Base-by-base conservation (phyloP, 2,113 vertebrate species). In the Lepidothrix coronata region DNA sequence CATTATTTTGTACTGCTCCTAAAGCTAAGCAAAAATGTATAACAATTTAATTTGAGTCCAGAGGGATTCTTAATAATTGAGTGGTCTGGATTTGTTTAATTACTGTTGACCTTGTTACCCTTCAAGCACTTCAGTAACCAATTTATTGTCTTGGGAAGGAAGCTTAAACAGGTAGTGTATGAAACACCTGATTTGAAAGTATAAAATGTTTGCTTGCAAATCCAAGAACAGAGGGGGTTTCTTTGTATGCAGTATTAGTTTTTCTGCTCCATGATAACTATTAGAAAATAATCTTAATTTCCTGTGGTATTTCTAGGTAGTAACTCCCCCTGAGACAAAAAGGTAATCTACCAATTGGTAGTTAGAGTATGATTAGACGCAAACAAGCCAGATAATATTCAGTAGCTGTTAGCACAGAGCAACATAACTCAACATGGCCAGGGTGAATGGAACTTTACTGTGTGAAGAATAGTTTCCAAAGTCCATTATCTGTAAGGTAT, bases 101-200 rank as follows among this genome's bases (percentile, higher is more conserved):
- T 95, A 59, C 67, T 95, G 70, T 91, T 88, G 80, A 97, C 86
- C 93, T 95, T 92, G 57, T 95, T 93, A 86, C 30, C 76, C 61
- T 96, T 85, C 65, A 88, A 86, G 59, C 51, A 48, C 62, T 93
- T 89, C 30, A 75, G 27, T 81, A 82, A 31, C 65, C 61, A 41
- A 9, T 86, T 86, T 58, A 62, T 90, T 93, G 68, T 84, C 85
- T 62, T 92, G 72, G 30, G 43, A 61, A 74, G 44, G 65, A 84
- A 74, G 35, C 35, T 72, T 58, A 86, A 62, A 94, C 51, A 74
- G 71, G 28, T 88, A 19, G 4, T 46, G 9, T 73, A 33, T 85
- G 37, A 72, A 94, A 88, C 48, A 89, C 49, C 81, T 89, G 75
- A 91, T 92, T 66, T 80, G 57, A 48, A 92, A 77, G 23, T 74